These are phyloP conservation scores for Drosophila ohnishii DNA, from an alignment of 1,140 invertebrate genomes.

Conservation along the genomic window DNA sequence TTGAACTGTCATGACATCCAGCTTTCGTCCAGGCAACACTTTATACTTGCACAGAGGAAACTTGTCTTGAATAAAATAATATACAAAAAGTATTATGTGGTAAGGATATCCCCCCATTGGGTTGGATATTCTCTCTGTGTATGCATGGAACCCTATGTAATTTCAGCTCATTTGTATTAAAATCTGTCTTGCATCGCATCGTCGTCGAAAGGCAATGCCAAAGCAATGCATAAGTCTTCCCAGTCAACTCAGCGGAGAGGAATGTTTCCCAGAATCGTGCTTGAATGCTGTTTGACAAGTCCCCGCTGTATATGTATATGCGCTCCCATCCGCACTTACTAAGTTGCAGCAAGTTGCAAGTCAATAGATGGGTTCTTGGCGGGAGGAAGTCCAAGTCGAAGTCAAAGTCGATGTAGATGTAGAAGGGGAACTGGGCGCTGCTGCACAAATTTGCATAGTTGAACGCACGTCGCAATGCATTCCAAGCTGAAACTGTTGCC, in stretches of 20 bases:
- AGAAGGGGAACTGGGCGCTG: conserved; percentile 31
- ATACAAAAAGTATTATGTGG: background rate
- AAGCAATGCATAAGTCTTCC: conserved; percentile 58
- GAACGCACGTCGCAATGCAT: conserved; percentile 74
- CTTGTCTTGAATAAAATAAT: background rate
- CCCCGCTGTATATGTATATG: conserved; percentile 18
- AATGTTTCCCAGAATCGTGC: conserved; percentile 82
- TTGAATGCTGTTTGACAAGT: conserved; percentile 82
- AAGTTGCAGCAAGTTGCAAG: conserved; percentile 80
- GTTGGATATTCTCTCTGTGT: background rate
- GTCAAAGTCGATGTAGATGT: background rate
- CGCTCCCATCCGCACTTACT: conserved; percentile 49
- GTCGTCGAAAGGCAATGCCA: conserved; percentile 14
- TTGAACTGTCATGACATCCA: conserved; percentile 72
- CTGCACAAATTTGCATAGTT: conserved; percentile 78
- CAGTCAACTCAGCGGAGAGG: conserved; percentile 62
- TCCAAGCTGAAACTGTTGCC: conserved; percentile 70
- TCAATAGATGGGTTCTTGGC: conserved; percentile 54
- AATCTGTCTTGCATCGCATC: conserved; percentile 55
- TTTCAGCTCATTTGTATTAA: conserved; percentile 71
- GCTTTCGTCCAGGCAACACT: conserved; percentile 52
- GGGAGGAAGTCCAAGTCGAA: background rate
- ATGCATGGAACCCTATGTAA: conserved; percentile 49
- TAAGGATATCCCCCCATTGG: background rate
- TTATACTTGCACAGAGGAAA: conserved; percentile 26